Base-by-base conservation (phyloP, 2,113 vertebrate species). In the Meleagris gallopavo region DNA sequence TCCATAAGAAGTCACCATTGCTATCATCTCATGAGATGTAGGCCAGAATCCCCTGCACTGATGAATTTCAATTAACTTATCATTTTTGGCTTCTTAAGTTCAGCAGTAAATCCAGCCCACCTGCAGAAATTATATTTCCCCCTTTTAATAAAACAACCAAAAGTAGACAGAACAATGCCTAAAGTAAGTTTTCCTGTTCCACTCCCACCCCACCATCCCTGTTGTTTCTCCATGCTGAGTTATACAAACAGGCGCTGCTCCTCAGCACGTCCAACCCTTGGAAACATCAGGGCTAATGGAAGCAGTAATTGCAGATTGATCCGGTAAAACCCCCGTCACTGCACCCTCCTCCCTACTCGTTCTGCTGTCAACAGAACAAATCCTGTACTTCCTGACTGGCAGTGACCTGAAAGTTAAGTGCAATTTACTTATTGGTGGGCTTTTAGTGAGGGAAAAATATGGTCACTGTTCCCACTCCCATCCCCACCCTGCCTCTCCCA, bases 251-350 rank as follows among this genome's bases (percentile, higher is more conserved):
- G 32, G 73, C 67, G 60, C 70, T 93, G 93, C 84, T 95, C 81
- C 91, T 93, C 61, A 77, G 89, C 82, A 79, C 73, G 76, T 77
- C 46, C 77, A 91, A 74, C 64, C 73, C 73, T 64, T 90, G 41
- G 34, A 83, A 95, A 86, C 1, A 4, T 73, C 87, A 80, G 71
- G 84, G 48, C 67, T 95, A 94, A 95, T 94, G 91, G 62, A 89
- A 96, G 75, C 76, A 66, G 65, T 81, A 74, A 94, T 95, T 96
- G 93, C 83, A 55, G 45, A 78, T n/a, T 36, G 30, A 92, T 79
- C 84, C 24, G 86, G 36, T 76, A 54, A 95, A 89, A 89, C 25
- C 60, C 54, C 52, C 41, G 22, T 45, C 83, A 40, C 69, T 85
- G 22, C 60, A 41, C 80, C 43, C 36, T 90, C 36, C 64, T 77